These are phyloP conservation scores for Bubo blakistoni DNA, from an alignment of 2,113 vertebrate genomes.

Conservation along the genomic window DNA sequence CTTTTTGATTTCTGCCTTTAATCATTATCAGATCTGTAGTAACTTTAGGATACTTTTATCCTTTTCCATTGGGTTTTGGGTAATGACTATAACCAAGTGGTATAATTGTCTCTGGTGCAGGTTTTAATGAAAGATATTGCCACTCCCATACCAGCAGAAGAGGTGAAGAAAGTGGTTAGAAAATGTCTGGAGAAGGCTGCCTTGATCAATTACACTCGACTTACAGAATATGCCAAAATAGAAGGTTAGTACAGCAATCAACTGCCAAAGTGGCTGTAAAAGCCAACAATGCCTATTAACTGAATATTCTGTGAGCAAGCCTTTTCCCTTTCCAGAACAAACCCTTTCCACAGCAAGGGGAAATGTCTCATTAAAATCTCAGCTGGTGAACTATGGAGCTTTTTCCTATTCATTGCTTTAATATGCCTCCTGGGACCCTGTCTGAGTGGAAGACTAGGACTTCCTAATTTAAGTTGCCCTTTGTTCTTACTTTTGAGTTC, in stretches of 20 bases:
- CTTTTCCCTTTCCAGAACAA: constrained; percentile 71
- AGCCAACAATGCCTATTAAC: constrained; percentile 73
- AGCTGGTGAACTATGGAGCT: constrained; percentile 81
- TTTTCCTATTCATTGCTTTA: constrained; percentile 84
- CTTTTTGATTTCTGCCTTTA: background rate
- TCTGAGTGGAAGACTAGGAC: constrained; percentile 74
- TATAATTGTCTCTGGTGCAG: constrained; percentile 70
- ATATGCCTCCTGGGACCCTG: constrained; percentile 82
- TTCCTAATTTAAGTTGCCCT: constrained; percentile 74
- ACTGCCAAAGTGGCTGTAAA: constrained; percentile 67
- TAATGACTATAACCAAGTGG: constrained; percentile 2
- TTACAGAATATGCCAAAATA: constrained; percentile 93
- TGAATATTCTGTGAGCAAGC: constrained; percentile 70
- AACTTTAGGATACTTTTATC: background rate
- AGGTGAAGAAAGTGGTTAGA: constrained; percentile 91
- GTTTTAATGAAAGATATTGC: constrained; percentile 98
- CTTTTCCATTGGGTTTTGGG: background rate
- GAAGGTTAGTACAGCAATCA: constrained; percentile 84
- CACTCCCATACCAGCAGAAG: constrained; percentile 90
- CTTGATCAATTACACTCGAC: constrained; percentile 92
- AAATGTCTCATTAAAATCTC: constrained; percentile 86
- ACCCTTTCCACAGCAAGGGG: constrained; percentile 74
- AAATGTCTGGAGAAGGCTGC: constrained; percentile 94
- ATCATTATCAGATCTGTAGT: background rate
- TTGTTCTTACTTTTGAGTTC: constrained; percentile 77